Conservation (phyloP, 2,888 invertebrate genomes). For the Cheilosia vernalis region DNA sequence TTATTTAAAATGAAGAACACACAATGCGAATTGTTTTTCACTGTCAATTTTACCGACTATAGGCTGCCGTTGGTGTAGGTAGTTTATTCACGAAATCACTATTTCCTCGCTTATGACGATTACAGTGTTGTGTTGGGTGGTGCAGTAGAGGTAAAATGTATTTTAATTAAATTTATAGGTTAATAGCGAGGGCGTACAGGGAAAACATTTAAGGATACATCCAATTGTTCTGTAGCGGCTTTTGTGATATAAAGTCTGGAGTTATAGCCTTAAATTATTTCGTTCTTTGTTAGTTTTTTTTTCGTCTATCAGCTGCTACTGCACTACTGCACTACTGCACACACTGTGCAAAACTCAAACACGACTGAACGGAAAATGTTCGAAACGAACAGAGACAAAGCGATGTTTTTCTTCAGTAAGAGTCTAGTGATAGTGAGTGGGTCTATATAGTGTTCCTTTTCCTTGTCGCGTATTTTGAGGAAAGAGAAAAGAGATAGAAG, state of each 20-base stretch:
- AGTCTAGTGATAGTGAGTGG: neutral
- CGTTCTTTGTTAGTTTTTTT: slow-evolving; percentile 21
- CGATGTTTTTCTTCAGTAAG: slow-evolving; percentile 22
- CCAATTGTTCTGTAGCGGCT: neutral
- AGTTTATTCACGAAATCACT: neutral
- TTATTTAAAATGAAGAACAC: slow-evolving; percentile 9
- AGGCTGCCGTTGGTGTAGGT: neutral
- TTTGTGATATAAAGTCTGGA: neutral
- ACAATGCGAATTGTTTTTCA: neutral
- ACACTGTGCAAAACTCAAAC: slow-evolving; percentile 75
- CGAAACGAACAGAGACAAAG: slow-evolving; percentile 39
- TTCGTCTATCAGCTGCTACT: slow-evolving; percentile 59
- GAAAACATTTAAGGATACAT: neutral
- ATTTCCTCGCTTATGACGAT: neutral
- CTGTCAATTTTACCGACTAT: neutral
- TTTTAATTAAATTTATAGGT: neutral
- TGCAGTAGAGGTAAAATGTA: slow-evolving; percentile 26
- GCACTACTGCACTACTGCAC: slow-evolving; percentile 70
- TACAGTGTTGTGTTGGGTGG: slow-evolving; percentile 5
- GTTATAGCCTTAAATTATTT: slow-evolving; percentile 13
- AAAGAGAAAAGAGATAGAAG: neutral
- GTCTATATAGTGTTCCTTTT: neutral
- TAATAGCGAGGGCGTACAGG: neutral
- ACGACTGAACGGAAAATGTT: slow-evolving; percentile 63
- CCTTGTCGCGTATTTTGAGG: neutral